These are phyloP conservation scores for Umimayanthus kanabou DNA, from an alignment of 92 coral and sea anemone genomes.

Conservation along the genomic window DNA sequence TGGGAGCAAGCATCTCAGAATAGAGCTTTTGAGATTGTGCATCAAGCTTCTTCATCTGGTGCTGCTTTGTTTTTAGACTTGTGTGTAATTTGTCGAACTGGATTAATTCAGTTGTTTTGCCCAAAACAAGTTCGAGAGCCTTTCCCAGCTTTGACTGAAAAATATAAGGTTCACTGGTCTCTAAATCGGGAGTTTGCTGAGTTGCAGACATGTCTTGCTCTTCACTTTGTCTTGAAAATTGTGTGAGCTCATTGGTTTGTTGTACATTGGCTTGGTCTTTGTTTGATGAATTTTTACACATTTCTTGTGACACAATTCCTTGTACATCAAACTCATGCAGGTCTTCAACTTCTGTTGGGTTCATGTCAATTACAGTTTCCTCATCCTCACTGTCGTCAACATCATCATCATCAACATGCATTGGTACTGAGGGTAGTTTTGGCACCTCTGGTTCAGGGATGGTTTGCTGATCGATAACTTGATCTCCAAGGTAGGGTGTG, in stretches of 20 bases:
- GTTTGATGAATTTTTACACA: not conserved
- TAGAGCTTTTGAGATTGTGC: too few species aligned
- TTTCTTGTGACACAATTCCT: conserved; percentile 4
- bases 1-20: not conserved
- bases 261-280: not conserved
- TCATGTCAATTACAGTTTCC: conserved; percentile 42
- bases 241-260: too few species aligned
- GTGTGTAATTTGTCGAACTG: not conserved
- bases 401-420: conserved; percentile 16
- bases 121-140: not conserved
- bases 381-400: not conserved
- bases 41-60: too few species aligned
- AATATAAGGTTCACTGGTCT: too few species aligned
- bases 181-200: too few species aligned
- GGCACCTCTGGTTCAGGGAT: conserved; percentile 4
- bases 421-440: conserved; percentile 1
- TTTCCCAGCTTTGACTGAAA: too few species aligned
- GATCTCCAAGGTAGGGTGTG: conserved; percentile 34
- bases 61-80: not conserved
- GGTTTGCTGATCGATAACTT: conserved; percentile 1
- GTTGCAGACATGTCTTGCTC: too few species aligned
- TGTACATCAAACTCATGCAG: conserved; percentile 23
- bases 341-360: conserved; percentile 15
- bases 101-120: conserved; percentile 45
- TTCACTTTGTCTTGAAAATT: too few species aligned